Percentiles rank a stretch among this genome's conserved stretches.
Evolutionary conservation across 1,140 invertebrate species (phyloP).

Genomic region (Pseudomyrmex sp.): DNA sequence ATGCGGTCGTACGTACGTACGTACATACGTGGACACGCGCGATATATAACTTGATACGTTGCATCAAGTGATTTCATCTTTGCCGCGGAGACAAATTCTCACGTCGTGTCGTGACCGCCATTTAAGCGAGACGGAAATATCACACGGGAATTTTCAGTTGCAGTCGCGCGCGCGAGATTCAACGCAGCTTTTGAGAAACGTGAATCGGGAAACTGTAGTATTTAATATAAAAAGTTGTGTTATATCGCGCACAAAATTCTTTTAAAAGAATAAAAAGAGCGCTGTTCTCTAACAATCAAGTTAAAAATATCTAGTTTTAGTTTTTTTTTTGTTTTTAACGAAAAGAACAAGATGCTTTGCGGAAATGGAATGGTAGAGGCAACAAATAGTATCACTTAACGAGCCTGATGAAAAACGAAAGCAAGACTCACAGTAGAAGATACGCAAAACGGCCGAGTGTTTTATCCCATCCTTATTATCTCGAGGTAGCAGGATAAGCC

Average conservation of each 20-base stretch:
- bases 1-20: neutral
- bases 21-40: neutral
- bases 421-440: neutral
- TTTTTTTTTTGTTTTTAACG: neutral
- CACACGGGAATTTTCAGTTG: neutral
- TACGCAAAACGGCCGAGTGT: constrained; percentile 12
- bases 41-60: constrained; percentile 2
- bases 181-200: no score
- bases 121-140: neutral
- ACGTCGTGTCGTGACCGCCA: neutral
- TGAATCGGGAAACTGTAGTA: no score
- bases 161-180: neutral
- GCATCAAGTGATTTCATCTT: constrained; percentile 25
- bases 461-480: constrained; percentile 45
- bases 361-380: neutral
- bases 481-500: constrained; percentile 20
- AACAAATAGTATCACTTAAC: constrained; percentile 7
- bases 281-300: neutral
- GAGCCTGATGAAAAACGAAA: constrained; percentile 19
- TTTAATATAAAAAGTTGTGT: no score
- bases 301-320: constrained; percentile 1
- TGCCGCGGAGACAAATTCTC: constrained; percentile 5
- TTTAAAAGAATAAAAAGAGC: neutral
- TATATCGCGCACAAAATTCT: neutral
- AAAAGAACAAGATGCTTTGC: neutral